Evolutionary conservation across 2,113 vertebrate species (phyloP), one percentile per base, ranked within the genome.

Genomic region (Epinephelus fuscoguttatus): DNA sequence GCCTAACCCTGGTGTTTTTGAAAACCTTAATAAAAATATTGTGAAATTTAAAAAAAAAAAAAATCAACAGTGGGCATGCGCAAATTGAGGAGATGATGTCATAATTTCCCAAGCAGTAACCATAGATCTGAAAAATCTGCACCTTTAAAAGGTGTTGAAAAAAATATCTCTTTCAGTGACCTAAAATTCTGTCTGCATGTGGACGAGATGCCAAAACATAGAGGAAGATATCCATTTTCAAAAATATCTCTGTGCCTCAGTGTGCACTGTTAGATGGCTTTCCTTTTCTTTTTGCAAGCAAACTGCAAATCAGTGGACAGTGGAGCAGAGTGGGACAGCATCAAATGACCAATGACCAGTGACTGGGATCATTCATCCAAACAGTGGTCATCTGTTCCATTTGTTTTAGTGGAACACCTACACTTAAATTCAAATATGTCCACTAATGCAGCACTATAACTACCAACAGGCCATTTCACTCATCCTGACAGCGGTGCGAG

Each of bases 371-470:
- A 60, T 50, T 37, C 69, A 78, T 60, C 84, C 72, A 78, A 74
- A 78, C 62, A 60, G 55, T 84, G 70, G 62, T 76, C 79, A 21
- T 80, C 27, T 11, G 49, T 80, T 84, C 66, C 75, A 80, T 78
- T 90, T 85, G 57, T 83, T 80, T 89, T 85, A 91, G 63, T 86
- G 61, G 21, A 82, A 59, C 74, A 49, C 15, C 70, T 18, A 62
- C 27, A 69, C 71, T 86, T 78, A 85, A 73, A 90, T 61, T 75
- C 77, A 70, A 82, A 88, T 76, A 84, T 85, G 80, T 72, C 73
- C 52, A 49, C 72, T 78, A 61, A 89, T 82, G 70, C 47, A 64
- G 75, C 23, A 15, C 59, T 70, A 57, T 76, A 74, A 86, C 76
- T 27, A 62, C 56, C 79, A 72, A 72, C n/a, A 70, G 81, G 49